These are phyloP conservation scores for Colletes latitarsis DNA, from an alignment of 1,140 invertebrate genomes.

Conservation along the genomic window DNA sequence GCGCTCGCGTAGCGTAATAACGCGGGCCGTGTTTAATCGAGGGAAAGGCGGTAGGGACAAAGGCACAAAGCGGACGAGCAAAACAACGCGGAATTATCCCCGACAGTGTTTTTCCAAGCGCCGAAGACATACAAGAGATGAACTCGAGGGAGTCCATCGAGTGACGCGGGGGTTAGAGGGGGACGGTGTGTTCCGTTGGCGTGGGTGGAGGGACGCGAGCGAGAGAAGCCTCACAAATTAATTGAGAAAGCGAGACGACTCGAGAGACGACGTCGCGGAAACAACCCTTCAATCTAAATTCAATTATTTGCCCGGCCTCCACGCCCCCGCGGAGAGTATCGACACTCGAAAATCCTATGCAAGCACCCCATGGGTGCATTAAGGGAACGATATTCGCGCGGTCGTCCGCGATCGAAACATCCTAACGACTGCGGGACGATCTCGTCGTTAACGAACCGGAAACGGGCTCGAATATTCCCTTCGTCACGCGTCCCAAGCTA, in stretches of 20 bases:
- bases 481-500: too few relatives aligned
- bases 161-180: conserved; percentile 8
- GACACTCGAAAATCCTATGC: conserved; percentile 68
- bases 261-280: conserved; percentile 54
- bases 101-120: conserved; percentile 66
- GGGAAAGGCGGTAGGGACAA: background rate
- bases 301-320: conserved; percentile 72
- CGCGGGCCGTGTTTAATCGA: conserved; percentile 17
- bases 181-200: background rate
- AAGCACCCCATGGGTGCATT: conserved; percentile 17
- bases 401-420: background rate
- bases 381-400: conserved; percentile 15
- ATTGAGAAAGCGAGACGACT: conserved; percentile 72
- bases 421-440: background rate
- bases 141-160: conserved; percentile 42
- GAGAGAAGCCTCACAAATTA: conserved; percentile 76
- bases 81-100: conserved; percentile 60
- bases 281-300: conserved; percentile 79
- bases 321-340: conserved; percentile 24
- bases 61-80: conserved; percentile 24
- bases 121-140: conserved; percentile 75
- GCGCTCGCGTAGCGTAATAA: background rate
- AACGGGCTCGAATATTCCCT: background rate
- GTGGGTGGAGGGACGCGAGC: conserved; percentile 25
- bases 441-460: background rate